A percentile compares a stretch with the other conserved stretches of the same genome.
Conservation (phyloP, 2,888 invertebrate genomes). For the Aproaerema taeniolella region DNA sequence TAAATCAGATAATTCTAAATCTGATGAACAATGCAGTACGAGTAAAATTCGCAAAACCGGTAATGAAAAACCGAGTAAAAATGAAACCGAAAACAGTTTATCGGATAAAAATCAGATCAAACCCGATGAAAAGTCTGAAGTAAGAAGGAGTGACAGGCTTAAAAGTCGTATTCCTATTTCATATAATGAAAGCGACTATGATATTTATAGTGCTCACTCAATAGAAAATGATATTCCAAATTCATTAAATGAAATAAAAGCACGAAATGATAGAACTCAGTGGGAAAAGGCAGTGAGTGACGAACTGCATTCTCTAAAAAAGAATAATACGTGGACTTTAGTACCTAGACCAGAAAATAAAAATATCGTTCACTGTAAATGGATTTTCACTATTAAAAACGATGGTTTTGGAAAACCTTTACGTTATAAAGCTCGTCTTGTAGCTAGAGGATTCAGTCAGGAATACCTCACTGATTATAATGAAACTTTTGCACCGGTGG, state of each 20-base stretch:
- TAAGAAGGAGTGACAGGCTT: conserved; percentile 18
- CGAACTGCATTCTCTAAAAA: conserved; percentile 23
- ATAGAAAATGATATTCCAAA: conserved; percentile 16
- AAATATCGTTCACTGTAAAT: conserved; percentile 25
- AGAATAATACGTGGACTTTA: conserved; percentile 26
- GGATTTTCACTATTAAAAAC: conserved; percentile 24
- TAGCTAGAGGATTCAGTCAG: too few relatives aligned
- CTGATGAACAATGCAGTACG: conserved; percentile 12
- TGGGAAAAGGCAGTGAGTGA: conserved; percentile 21
- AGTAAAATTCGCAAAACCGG: conserved; percentile 14
- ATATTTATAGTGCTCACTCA: conserved; percentile 14
- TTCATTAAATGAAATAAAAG: conserved; percentile 19
- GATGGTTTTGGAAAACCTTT: conserved; percentile 22
- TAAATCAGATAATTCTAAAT: conserved; percentile 17
- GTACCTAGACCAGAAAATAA: conserved; percentile 22
- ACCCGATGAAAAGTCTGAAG: too few relatives aligned
- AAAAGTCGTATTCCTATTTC: too few relatives aligned
- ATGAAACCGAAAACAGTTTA: neutral
- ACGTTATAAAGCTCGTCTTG: too few relatives aligned
- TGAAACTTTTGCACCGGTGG: too few relatives aligned
- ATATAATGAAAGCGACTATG: conserved; percentile 16
- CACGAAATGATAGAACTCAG: conserved; percentile 14
- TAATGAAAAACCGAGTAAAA: too few relatives aligned
- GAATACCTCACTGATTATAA: too few relatives aligned
- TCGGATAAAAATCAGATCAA: conserved; percentile 7